These are phyloP conservation scores for Azemiops feae DNA, from an alignment of 2,113 vertebrate species.

Conservation along the genomic window DNA sequence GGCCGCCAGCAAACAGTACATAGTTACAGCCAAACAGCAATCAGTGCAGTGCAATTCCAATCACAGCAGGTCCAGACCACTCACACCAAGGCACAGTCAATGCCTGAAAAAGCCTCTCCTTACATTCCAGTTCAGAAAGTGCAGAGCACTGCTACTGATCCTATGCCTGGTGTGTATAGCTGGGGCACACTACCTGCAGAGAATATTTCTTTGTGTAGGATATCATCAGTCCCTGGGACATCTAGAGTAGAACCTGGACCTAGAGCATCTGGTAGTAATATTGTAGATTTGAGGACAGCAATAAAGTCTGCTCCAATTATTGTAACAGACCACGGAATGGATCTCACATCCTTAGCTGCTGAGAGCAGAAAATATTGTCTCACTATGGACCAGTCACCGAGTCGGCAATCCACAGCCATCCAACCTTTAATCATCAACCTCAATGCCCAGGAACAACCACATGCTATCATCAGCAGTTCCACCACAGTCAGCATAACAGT, in stretches of 20 bases:
- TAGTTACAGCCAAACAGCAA: constrained; percentile 72
- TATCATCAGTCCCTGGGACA: constrained; percentile 84
- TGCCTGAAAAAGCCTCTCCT: constrained; percentile 63
- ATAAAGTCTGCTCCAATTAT: constrained; percentile 89
- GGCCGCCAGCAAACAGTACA: constrained; percentile 76
- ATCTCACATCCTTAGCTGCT: constrained; percentile 90
- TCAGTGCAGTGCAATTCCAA: constrained; percentile 71
- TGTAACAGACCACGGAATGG: constrained; percentile 98
- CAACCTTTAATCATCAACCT: constrained; percentile 96
- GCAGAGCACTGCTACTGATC: constrained; percentile 63
- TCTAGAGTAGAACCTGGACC: constrained; percentile 84
- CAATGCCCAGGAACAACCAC: constrained; percentile 91
- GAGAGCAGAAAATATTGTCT: constrained; percentile 90
- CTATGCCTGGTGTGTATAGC: constrained; percentile 74
- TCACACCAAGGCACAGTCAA: constrained; percentile 68
- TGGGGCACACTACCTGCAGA: constrained; percentile 84
- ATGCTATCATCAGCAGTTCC: constrained; percentile 79
- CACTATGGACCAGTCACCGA: constrained; percentile 80
- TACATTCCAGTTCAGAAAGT: constrained; percentile 67
- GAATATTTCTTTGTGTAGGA: constrained; percentile 89
- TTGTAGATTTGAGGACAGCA: constrained; percentile 88
- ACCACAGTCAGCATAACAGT: constrained; percentile 88
- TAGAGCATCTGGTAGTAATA: constrained; percentile 71
- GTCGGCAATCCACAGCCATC: constrained; percentile 86
- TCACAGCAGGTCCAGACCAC: constrained; percentile 65